phyloP scores from a whole-genome alignment of 1,140 invertebrate species.

The Bombus breviceps region DNA sequence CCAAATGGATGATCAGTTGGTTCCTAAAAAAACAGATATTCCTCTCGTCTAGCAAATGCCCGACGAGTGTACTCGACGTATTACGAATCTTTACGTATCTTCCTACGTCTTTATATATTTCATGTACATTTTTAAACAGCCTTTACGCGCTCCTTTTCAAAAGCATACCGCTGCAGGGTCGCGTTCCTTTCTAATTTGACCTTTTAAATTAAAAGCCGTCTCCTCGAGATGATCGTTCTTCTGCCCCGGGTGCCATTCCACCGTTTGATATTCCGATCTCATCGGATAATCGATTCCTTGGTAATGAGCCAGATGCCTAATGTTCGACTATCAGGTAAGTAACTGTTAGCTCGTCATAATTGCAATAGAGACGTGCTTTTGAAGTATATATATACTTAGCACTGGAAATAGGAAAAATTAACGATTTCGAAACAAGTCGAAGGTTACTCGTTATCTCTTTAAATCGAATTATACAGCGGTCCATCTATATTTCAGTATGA shows the following conservation, averaged over 20 bases:
- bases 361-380: background rate
- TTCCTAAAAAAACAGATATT: no score
- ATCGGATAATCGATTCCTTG: slow-evolving; percentile 26
- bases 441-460: no score
- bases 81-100: no score
- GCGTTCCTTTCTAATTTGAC: slow-evolving; percentile 54
- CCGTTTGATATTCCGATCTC: background rate
- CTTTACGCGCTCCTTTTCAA: slow-evolving; percentile 33
- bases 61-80: no score
- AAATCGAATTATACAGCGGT: no score
- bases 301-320: background rate
- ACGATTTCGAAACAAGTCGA: no score
- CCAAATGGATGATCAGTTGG: no score
- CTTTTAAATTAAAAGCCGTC: slow-evolving; percentile 60
- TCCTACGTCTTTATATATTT: no score
- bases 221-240: background rate
- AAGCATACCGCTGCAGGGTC: slow-evolving; percentile 25
- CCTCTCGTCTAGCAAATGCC: no score
- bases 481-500: no score
- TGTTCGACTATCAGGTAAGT: background rate
- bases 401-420: no score
- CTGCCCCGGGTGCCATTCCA: background rate
- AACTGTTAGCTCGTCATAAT: background rate
- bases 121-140: background rate
- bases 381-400: no score